These are phyloP conservation scores for Halocynthia aurantium DNA, from an alignment of 23 tunicate genomes.

Conservation along the genomic window DNA sequence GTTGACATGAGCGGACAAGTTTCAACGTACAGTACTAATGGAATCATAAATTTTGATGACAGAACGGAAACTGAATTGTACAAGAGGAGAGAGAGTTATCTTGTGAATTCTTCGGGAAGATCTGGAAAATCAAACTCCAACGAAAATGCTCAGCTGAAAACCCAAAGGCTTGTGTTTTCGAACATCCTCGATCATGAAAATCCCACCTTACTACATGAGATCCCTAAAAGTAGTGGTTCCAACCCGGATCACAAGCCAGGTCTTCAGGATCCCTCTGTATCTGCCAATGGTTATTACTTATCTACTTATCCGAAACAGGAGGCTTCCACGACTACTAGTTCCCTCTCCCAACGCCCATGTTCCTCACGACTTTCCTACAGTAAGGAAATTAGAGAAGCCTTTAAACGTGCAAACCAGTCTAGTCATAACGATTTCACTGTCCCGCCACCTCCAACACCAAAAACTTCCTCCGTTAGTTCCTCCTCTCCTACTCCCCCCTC, in stretches of 20 bases:
- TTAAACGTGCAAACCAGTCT: too few relatives aligned
- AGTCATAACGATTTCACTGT: background rate
- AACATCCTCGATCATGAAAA: too few relatives aligned
- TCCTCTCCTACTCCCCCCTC: background rate
- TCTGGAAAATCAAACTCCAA: background rate
- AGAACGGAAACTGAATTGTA: background rate
- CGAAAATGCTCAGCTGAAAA: constrained; percentile 1
- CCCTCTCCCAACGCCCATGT: too few relatives aligned
- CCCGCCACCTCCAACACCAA: constrained; percentile 9
- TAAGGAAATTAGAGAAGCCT: too few relatives aligned
- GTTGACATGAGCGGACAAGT: background rate
- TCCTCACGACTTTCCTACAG: too few relatives aligned
- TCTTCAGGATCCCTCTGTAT: background rate
- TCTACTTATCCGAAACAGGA: constrained; percentile 7
- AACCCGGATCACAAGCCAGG: background rate
- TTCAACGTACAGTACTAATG: background rate
- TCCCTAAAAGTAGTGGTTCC: background rate
- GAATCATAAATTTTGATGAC: background rate
- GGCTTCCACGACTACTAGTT: background rate
- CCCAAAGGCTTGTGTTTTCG: too few relatives aligned
- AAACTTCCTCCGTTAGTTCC: background rate
- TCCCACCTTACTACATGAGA: background rate
- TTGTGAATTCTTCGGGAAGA: background rate
- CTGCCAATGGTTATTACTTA: constrained; percentile 18
- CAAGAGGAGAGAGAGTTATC: background rate